Conservation (phyloP, 2,888 invertebrate genomes). For the Dastarcus helophoroides region DNA sequence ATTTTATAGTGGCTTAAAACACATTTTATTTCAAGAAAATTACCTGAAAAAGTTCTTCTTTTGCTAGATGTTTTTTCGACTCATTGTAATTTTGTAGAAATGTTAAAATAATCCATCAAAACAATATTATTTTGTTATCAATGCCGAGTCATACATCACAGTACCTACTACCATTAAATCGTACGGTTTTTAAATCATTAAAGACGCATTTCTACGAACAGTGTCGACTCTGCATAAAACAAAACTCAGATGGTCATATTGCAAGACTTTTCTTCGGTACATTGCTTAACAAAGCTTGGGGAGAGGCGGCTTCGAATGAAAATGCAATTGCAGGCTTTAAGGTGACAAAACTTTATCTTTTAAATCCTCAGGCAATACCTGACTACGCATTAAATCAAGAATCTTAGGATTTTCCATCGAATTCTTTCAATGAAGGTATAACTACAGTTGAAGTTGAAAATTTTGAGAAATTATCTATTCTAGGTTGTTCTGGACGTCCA, state of each 20-base stretch:
- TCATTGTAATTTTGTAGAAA: constrained; percentile 16
- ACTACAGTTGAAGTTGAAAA: too few relatives aligned
- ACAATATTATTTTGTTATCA: constrained; percentile 21
- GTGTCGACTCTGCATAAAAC: constrained; percentile 12
- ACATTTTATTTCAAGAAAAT: constrained; percentile 23
- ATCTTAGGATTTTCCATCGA: neutral
- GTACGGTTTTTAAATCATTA: constrained; percentile 21
- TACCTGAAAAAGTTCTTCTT: constrained; percentile 19
- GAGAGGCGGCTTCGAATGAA: constrained; percentile 9
- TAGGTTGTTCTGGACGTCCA: constrained; percentile 9
- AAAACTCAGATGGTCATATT: constrained; percentile 14
- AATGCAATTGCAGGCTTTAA: constrained; percentile 13
- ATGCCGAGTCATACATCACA: constrained; percentile 24
- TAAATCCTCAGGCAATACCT: constrained; percentile 15
- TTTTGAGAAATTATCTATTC: too few relatives aligned
- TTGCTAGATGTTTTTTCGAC: constrained; percentile 25
- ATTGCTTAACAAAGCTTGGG: constrained; percentile 13
- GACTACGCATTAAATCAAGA: constrained; percentile 17
- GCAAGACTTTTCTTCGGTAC: constrained; percentile 14
- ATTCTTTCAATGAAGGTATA: too few relatives aligned
- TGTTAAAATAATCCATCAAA: constrained; percentile 18
- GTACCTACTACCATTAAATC: constrained; percentile 22
- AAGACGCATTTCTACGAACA: constrained; percentile 17
- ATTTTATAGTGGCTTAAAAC: constrained; percentile 12
- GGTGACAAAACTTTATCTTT: constrained; percentile 11